A percentile compares a stretch with the other conserved stretches of the same genome.
These are phyloP conservation scores for Grapholita molesta DNA, from an alignment of 1,140 invertebrate genomes.

Conservation along the genomic window DNA sequence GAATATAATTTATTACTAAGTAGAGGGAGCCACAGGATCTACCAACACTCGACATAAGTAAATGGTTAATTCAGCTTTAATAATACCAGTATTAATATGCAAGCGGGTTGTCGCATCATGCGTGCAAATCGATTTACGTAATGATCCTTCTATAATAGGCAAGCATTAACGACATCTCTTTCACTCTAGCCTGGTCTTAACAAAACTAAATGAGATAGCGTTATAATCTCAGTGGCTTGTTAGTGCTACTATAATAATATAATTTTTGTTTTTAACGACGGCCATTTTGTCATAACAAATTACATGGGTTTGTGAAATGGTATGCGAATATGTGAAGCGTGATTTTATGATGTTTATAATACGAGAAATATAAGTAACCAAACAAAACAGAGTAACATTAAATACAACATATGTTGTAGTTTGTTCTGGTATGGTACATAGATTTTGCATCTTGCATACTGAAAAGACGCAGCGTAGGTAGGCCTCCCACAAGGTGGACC, in stretches of 20 bases:
- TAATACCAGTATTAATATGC: conserved; percentile 31
- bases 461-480: no score
- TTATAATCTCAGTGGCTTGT: background rate
- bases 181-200: background rate
- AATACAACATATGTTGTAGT: background rate
- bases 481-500: no score
- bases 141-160: conserved; percentile 30
- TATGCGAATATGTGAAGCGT: conserved; percentile 29
- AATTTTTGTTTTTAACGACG: conserved; percentile 22
- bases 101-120: conserved; percentile 29
- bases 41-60: background rate
- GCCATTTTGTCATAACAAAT: conserved; percentile 34
- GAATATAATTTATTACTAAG: no score
- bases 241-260: background rate
- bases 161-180: background rate
- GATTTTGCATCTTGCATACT: no score
- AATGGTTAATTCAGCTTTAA: conserved; percentile 22
- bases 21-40: no score
- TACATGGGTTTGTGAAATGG: no score
- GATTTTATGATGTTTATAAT: conserved; percentile 27
- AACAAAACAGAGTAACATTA: background rate
- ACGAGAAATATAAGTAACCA: no score
- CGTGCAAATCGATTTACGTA: conserved; percentile 45
- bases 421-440: background rate
- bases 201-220: background rate